A percentile compares a stretch with the other conserved stretches of the same genome.
Conservation (phyloP, 35 echinoderm and acorn worm genomes). For the Hemicentrotus pulcherrimus region DNA sequence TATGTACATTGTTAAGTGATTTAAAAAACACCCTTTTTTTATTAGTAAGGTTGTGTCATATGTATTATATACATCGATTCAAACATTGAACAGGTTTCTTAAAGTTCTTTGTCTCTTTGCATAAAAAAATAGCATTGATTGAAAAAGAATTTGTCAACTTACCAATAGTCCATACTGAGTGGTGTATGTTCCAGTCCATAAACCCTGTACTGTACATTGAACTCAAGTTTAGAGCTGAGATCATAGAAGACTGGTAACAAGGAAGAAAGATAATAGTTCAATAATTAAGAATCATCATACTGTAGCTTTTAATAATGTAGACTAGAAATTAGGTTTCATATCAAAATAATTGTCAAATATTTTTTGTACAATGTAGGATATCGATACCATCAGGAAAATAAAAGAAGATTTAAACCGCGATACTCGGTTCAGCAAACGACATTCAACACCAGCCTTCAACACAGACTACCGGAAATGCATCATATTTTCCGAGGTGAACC, state of each 20-base stretch:
- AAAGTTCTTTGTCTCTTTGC: too few relatives aligned
- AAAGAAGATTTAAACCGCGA: not conserved
- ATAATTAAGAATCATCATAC: too few relatives aligned
- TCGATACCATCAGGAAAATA: not conserved
- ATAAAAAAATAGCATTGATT: too few relatives aligned
- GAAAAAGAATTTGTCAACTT: slow-evolving; percentile 34
- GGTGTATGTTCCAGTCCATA: slow-evolving; percentile 86
- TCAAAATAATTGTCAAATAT: not conserved
- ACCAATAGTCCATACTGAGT: slow-evolving; percentile 96
- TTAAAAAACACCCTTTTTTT: too few relatives aligned
- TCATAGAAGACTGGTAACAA: slow-evolving; percentile 87
- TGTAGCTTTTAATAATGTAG: not conserved
- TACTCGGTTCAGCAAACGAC: too few relatives aligned
- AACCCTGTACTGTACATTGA: slow-evolving; percentile 90
- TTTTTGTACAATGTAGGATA: not conserved
- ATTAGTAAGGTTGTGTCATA: too few relatives aligned
- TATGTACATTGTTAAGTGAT: too few relatives aligned
- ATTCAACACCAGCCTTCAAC: too few relatives aligned
- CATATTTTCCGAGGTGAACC: too few relatives aligned
- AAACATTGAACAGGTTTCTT: too few relatives aligned
- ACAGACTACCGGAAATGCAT: too few relatives aligned
- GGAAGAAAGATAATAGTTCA: not conserved
- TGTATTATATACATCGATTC: too few relatives aligned
- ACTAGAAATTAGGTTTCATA: not conserved
- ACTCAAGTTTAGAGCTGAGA: slow-evolving; percentile 90